Evolutionary conservation across 1,140 invertebrate genomes (phyloP).

Genomic region (Anastrepha obliqua): DNA sequence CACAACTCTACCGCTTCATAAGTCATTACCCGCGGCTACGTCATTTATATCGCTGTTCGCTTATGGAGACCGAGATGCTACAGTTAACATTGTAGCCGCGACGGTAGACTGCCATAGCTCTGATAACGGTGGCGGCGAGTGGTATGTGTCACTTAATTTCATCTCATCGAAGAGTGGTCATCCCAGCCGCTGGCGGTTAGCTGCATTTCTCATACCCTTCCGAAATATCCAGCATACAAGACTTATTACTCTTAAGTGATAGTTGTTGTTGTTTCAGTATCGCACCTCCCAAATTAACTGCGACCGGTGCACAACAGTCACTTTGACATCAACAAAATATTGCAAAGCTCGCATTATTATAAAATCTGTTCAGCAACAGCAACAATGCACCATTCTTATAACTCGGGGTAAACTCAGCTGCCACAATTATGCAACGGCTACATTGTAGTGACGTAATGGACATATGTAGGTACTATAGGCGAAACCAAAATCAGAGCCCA

Average conservation of each 20-base stretch:
- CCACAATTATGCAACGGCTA: background rate
- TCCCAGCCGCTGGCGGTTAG: background rate
- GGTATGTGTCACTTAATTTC: conserved; percentile 21
- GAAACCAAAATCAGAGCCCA: background rate
- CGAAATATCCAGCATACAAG: background rate
- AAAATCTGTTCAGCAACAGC: conserved; percentile 13
- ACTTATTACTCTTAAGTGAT: background rate
- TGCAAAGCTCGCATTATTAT: conserved; percentile 17
- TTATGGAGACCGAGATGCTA: conserved; percentile 5
- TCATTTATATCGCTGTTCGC: background rate
- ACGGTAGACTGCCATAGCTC: background rate
- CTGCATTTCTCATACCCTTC: background rate
- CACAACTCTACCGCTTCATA: background rate
- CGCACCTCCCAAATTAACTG: conserved; percentile 36
- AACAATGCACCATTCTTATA: background rate
- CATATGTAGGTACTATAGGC: background rate
- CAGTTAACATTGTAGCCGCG: background rate
- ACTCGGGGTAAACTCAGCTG: background rate
- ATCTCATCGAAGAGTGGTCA: conserved; percentile 18
- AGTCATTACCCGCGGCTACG: conserved; percentile 26
- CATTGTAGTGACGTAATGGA: background rate
- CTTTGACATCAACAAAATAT: conserved; percentile 25
- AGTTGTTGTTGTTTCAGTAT: background rate
- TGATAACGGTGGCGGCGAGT: background rate
- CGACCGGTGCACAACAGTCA: conserved; percentile 9